phyloP scores from a whole-genome alignment of 2,113 vertebrate genomes.

The Bothrops jararaca region DNA sequence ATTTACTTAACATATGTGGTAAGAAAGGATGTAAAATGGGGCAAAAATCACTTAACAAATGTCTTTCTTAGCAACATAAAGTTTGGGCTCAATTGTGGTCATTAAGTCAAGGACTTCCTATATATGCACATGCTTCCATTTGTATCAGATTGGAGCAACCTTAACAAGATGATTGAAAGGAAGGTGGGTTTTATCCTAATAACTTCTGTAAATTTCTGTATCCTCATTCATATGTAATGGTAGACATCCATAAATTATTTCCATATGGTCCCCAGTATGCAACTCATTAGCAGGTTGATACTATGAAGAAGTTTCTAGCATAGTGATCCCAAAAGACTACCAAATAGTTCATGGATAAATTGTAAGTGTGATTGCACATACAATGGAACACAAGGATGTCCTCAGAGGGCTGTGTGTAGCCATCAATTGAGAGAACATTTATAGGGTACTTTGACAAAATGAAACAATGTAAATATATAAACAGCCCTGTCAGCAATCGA shows the following conservation, averaged over 20 bases:
- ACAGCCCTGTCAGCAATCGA: not conserved
- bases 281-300: not conserved
- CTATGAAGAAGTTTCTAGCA: not conserved
- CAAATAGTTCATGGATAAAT: not conserved
- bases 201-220: not conserved
- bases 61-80: not conserved
- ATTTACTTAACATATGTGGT: not conserved
- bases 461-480: not conserved
- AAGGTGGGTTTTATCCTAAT: not conserved
- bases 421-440: not conserved
- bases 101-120: not conserved
- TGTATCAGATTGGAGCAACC: not conserved
- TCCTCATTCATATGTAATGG: not conserved
- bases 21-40: not conserved
- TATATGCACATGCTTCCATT: not conserved
- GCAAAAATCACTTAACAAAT: not conserved
- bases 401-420: not conserved
- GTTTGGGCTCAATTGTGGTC: not conserved
- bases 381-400: not conserved
- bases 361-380: not conserved
- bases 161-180: not conserved
- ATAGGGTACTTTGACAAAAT: not conserved
- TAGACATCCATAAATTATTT: not conserved
- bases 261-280: not conserved
- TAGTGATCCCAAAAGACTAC: not conserved